Evolutionary conservation across 2,888 invertebrate species (phyloP).

Genomic region (Cacoxenus indagator): DNA sequence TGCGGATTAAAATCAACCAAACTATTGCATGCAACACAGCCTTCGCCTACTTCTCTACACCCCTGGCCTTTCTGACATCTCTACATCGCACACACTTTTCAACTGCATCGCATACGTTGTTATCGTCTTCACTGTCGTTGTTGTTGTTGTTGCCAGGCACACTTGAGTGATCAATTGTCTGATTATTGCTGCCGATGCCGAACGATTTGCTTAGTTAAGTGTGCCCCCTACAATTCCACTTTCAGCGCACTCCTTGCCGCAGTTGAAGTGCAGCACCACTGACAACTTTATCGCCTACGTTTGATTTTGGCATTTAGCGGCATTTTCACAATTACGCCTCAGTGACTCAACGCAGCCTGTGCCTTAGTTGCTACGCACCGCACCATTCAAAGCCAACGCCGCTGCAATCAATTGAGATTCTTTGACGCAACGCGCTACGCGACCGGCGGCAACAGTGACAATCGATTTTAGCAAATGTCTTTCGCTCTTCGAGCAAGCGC

Average conservation of each 20-base stretch:
- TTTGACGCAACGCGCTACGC: background rate
- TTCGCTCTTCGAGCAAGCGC: constrained; percentile 7
- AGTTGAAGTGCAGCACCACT: background rate
- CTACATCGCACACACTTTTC: too few relatives aligned
- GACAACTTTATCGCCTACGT: constrained; percentile 14
- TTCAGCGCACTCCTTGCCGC: background rate
- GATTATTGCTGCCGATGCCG: constrained; percentile 1
- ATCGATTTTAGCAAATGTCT: constrained; percentile 24
- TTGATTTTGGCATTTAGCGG: constrained; percentile 19
- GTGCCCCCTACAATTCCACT: too few relatives aligned
- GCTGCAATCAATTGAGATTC: constrained; percentile 39
- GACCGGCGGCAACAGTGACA: constrained; percentile 11
- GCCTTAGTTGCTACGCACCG: background rate
- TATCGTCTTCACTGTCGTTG: background rate
- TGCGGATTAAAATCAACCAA: constrained; percentile 67
- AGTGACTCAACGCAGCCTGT: background rate
- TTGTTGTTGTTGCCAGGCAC: constrained; percentile 2
- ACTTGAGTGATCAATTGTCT: constrained; percentile 22
- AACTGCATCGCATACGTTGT: background rate
- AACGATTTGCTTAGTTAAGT: too few relatives aligned
- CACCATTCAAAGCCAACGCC: constrained; percentile 3
- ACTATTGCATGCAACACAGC: constrained; percentile 29
- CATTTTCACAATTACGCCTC: constrained; percentile 5
- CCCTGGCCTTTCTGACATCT: too few relatives aligned
- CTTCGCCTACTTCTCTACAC: too few relatives aligned